Conservation (phyloP, 2,113 vertebrate species). For the Andinoacara biseriatus region DNA sequence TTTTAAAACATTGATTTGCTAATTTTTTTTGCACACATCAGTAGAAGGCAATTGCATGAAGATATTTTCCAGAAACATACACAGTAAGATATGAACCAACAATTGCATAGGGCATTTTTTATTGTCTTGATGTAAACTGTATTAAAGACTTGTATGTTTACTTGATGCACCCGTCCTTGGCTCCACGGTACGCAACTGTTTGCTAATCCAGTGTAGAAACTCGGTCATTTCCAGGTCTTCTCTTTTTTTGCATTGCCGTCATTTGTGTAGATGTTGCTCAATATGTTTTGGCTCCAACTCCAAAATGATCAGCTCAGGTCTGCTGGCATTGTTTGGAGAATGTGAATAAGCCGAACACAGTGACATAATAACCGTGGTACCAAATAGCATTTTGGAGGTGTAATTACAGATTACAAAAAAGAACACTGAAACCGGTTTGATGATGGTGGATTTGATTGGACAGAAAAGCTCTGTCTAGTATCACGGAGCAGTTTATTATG, state of each 20-base stretch:
- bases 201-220: background rate
- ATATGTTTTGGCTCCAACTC: background rate
- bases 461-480: background rate
- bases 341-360: background rate
- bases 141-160: background rate
- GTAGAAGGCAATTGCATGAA: background rate
- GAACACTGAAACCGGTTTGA: rapidly evolving
- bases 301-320: background rate
- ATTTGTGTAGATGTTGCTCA: background rate
- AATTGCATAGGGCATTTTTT: background rate
- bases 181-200: background rate
- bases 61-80: background rate
- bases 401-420: background rate
- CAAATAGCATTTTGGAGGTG: background rate
- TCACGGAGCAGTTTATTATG: background rate
- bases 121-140: background rate
- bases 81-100: background rate
- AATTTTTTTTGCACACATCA: background rate
- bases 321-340: background rate
- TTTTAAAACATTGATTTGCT: background rate
- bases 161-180: background rate
- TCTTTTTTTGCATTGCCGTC: background rate
- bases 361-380: background rate
- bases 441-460: background rate
- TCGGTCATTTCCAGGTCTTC: background rate